These are phyloP conservation scores for Regulus satrapa DNA, from an alignment of 2,113 vertebrate species.

Conservation along the genomic window DNA sequence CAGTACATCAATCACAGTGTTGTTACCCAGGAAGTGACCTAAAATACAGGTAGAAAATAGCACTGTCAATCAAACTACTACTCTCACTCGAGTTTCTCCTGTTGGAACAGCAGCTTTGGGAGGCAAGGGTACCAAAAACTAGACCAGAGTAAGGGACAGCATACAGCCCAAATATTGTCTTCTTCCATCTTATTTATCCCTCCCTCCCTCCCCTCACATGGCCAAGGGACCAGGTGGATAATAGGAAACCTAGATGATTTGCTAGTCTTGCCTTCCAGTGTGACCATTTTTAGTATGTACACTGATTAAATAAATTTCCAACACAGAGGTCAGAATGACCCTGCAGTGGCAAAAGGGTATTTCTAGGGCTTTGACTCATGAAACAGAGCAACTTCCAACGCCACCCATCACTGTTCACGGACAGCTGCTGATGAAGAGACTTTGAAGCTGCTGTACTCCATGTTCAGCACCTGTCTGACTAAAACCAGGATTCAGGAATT, in stretches of 20 bases:
- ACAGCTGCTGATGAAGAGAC: background rate
- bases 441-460: background rate
- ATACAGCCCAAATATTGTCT: rapidly evolving
- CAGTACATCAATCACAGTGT: slow-evolving; percentile 95
- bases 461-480: background rate
- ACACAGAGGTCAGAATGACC: background rate
- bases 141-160: background rate
- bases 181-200: background rate
- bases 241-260: background rate
- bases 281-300: background rate
- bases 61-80: slow-evolving; percentile 36
- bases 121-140: background rate
- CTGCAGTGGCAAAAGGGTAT: background rate
- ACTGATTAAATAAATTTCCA: background rate
- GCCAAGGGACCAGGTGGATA: background rate
- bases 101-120: background rate
- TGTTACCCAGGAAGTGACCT: slow-evolving; percentile 99
- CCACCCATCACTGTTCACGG: background rate
- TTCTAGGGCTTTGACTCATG: background rate
- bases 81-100: slow-evolving; percentile 2
- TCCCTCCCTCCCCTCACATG: background rate
- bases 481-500: background rate
- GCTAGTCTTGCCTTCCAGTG: background rate
- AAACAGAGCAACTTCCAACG: background rate
- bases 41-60: slow-evolving; percentile 61